These are phyloP conservation scores for Manacus vitellinus DNA, from an alignment of 2,113 vertebrate genomes.

Conservation along the genomic window DNA sequence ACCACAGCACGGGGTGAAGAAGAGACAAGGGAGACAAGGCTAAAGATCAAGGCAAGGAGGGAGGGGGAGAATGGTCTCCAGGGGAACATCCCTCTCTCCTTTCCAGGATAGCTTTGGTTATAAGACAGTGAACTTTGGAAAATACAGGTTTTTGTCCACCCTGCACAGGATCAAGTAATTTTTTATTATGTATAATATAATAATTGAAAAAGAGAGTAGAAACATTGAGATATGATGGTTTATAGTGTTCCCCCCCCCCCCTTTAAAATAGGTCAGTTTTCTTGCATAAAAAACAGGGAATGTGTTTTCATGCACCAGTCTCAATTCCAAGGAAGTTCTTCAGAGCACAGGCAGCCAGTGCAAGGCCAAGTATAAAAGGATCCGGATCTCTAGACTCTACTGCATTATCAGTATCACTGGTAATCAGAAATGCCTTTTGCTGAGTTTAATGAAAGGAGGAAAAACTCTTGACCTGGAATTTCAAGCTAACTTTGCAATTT, in stretches of 20 bases:
- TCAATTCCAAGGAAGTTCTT: neutral
- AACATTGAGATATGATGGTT: neutral
- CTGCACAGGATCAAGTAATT: neutral
- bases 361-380: neutral
- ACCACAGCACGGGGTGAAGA: neutral
- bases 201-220: neutral
- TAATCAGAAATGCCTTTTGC: conserved; percentile 27
- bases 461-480: conserved; percentile 46
- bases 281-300: neutral
- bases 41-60: neutral
- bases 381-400: neutral
- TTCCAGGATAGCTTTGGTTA: neutral
- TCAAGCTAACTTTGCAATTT: conserved; percentile 42
- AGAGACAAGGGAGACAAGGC: neutral
- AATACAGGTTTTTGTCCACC: neutral
- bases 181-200: neutral
- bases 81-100: neutral
- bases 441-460: conserved; percentile 35
- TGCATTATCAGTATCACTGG: neutral
- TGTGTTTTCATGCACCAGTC: neutral
- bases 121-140: neutral
- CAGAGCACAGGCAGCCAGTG: neutral
- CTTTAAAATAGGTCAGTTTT: neutral
- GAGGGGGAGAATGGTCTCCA: neutral
- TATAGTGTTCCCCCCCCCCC: neutral